Conservation (phyloP, 2,888 invertebrate species). For the Oxytorus armatus region DNA sequence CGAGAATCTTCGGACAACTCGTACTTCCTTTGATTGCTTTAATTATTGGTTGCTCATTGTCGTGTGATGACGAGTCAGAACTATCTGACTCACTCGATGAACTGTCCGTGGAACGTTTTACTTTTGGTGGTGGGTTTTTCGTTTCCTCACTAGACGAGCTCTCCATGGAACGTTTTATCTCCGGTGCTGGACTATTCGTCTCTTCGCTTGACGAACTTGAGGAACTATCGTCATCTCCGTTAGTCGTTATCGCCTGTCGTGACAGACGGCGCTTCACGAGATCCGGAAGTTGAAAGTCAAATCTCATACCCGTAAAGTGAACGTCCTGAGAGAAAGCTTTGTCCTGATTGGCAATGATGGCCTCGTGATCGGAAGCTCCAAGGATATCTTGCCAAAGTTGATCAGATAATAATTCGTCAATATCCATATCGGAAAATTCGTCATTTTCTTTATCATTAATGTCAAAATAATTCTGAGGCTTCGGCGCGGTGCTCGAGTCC, state of each 20-base stretch:
- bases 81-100: constrained; percentile 10
- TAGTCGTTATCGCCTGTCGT: background rate
- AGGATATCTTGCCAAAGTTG: background rate
- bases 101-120: constrained; percentile 24
- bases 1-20: constrained; percentile 18
- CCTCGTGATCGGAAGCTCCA: background rate
- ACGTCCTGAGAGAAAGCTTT: background rate
- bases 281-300: background rate
- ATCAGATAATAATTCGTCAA: background rate
- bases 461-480: background rate
- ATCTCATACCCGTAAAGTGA: background rate
- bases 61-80: constrained; percentile 18
- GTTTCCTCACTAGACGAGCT: background rate
- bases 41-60: background rate
- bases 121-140: background rate
- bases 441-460: too few species aligned
- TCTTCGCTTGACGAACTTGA: constrained; percentile 31
- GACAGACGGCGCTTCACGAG: background rate
- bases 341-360: background rate
- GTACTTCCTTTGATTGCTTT: background rate
- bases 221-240: background rate
- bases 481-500: background rate
- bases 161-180: constrained; percentile 5
- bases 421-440: background rate
- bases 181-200: background rate